Conservation (phyloP, 2,888 invertebrate species). For the Acanthopleura granulata region DNA sequence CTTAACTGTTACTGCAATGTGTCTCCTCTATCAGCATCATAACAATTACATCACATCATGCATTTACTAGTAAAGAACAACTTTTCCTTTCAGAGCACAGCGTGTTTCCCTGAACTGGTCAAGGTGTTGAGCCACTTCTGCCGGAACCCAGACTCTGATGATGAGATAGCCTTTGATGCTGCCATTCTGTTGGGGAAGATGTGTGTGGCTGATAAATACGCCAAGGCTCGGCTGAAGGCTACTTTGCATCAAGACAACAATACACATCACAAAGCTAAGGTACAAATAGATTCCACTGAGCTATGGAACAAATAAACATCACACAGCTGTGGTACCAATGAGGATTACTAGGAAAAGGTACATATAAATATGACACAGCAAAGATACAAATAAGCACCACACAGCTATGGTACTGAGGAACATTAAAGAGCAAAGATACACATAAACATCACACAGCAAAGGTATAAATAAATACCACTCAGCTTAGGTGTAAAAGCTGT, state of each 20-base stretch:
- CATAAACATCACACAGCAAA: too few relatives aligned
- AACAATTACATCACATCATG: too few relatives aligned
- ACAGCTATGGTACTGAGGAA: too few relatives aligned
- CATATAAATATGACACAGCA: too few relatives aligned
- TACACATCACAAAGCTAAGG: constrained; percentile 59
- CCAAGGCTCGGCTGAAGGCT: constrained; percentile 51
- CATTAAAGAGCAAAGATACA: too few relatives aligned
- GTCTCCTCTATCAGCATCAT: neutral
- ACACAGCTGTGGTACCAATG: too few relatives aligned
- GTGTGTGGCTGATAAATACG: constrained; percentile 60
- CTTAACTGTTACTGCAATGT: neutral
- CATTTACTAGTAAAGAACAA: neutral
- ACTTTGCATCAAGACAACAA: constrained; percentile 49
- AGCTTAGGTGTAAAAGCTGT: too few relatives aligned
- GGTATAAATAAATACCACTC: too few relatives aligned
- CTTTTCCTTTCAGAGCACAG: constrained; percentile 42
- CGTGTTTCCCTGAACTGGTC: constrained; percentile 56
- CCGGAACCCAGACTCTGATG: constrained; percentile 57
- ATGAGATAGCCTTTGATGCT: constrained; percentile 59
- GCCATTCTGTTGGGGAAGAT: constrained; percentile 63
- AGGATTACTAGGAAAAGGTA: too few relatives aligned
- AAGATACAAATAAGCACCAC: too few relatives aligned
- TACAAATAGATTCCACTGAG: constrained; percentile 20
- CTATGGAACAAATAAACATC: too few relatives aligned
- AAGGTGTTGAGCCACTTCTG: constrained; percentile 63